Percentiles rank a stretch among this genome's conserved stretches.
Evolutionary conservation across 2,888 invertebrate genomes (phyloP).

Genomic region (Tetheella fluctuosa): DNA sequence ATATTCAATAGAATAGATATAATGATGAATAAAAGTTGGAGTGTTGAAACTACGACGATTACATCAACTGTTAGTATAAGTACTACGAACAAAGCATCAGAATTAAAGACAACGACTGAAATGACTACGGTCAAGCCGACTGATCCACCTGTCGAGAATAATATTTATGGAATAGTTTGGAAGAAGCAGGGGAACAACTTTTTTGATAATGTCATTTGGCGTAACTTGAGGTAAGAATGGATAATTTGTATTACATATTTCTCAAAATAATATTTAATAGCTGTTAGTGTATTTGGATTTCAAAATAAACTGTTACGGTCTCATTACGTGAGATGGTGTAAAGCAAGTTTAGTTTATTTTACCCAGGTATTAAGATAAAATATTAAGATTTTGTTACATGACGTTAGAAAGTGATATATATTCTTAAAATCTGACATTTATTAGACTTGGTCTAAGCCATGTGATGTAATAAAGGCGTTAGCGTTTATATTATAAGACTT

Average conservation of each 20-base stretch:
- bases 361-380: too few species aligned
- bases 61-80: conserved; percentile 77
- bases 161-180: conserved; percentile 77
- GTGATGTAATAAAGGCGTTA: too few species aligned
- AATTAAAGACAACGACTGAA: conserved; percentile 57
- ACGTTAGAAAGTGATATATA: too few species aligned
- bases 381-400: too few species aligned
- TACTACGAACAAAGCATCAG: conserved; percentile 62
- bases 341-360: too few species aligned
- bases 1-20: conserved; percentile 79
- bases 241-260: neutral
- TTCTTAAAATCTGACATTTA: too few species aligned
- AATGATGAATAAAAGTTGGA: conserved; percentile 82
- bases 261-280: neutral
- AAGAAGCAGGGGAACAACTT: conserved; percentile 78
- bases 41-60: conserved; percentile 76
- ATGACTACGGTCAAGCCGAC: conserved; percentile 54
- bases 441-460: too few species aligned
- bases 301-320: too few species aligned
- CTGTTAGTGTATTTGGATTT: too few species aligned
- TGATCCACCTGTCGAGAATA: conserved; percentile 64
- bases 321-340: too few species aligned
- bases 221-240: conserved; percentile 71
- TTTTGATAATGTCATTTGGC: conserved; percentile 69
- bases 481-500: too few species aligned